Percentiles rank a stretch among this genome's conserved stretches.
These are phyloP conservation scores for Cataglyphis hispanica DNA, from an alignment of 1,140 invertebrate genomes.

Conservation along the genomic window DNA sequence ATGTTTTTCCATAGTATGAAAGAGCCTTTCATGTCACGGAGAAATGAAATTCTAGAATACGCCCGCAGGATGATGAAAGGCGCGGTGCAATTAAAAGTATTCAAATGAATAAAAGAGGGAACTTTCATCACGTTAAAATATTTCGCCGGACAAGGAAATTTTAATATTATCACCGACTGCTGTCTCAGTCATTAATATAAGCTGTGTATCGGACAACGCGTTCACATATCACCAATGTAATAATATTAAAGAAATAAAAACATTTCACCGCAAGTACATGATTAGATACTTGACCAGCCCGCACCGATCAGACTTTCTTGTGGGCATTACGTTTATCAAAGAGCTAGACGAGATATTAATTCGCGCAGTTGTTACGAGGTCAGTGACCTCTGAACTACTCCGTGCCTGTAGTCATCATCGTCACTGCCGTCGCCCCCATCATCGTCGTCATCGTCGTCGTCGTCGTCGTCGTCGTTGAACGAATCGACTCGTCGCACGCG, in stretches of 20 bases:
- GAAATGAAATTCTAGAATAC: constrained; percentile 62
- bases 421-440: neutral
- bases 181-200: neutral
- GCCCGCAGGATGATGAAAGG: constrained; percentile 50
- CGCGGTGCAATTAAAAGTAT: constrained; percentile 61
- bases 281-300: neutral
- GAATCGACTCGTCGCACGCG: constrained; percentile 67
- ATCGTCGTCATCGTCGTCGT: neutral
- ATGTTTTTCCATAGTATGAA: constrained; percentile 59
- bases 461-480: constrained; percentile 70
- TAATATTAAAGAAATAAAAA: neutral
- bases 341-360: constrained; percentile 75
- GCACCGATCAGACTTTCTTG: neutral
- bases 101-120: constrained; percentile 51
- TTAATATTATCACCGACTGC: constrained; percentile 1
- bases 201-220: neutral
- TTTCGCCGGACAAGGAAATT: constrained; percentile 42
- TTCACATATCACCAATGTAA: neutral
- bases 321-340: neutral
- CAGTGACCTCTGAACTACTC: constrained; percentile 78
- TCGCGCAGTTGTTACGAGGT: constrained; percentile 80
- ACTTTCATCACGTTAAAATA: constrained; percentile 43
- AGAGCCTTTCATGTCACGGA: constrained; percentile 58
- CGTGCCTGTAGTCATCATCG: constrained; percentile 69
- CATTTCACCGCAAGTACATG: neutral